Evolutionary conservation across 2,113 vertebrate genomes (phyloP), one percentile per base, ranked within the genome.

Genomic region (Sorex araneus): DNA sequence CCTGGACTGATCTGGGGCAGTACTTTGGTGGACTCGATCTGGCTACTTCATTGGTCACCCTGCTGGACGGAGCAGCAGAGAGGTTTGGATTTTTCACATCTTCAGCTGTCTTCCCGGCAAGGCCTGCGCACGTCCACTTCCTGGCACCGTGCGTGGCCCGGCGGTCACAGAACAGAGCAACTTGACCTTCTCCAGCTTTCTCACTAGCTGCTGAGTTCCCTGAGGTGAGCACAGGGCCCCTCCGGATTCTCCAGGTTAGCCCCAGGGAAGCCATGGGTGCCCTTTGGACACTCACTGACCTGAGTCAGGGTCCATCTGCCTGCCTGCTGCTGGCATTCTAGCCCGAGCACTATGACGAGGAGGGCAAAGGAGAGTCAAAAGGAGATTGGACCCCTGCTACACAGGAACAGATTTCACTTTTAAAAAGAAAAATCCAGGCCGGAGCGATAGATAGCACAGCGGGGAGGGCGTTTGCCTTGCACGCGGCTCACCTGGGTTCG

Each of bases 121-220:
- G 47, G 18, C 40, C 25, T 12, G 4, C 2, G 36, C 67, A 21
- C 10, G 70, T 30, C 27, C 2, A 12, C 67, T 19, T 18, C 4
- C 18, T 8, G 11, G 19, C 10, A 1, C 18, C 3, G 1, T 3
- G 4, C 3, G 1, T 3, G 4, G 67, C 81, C 50, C 9, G 3
- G 6, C 2, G 32, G 16, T 11, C 19, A 1, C 23, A 19, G 4
- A 8, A 15, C 13, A 0, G 3, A 7, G 16, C 1, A n/a, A 23
- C 30, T 3, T 2, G 8, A 5, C 47, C 54, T 43, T 10, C 28
- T 6, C 16, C 30, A n/a, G 7, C 60, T 57, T 30, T 36, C 34
- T 28, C 11, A 16, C 7, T 23, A 64, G 73, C 69, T 6, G 40
- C 79, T 2, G 30, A 0, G n/a, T 43, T 57, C 15, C 60, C 84